Base-by-base conservation (phyloP, 2,797 vertebrate species). In the Loris lydekkerianus region DNA sequence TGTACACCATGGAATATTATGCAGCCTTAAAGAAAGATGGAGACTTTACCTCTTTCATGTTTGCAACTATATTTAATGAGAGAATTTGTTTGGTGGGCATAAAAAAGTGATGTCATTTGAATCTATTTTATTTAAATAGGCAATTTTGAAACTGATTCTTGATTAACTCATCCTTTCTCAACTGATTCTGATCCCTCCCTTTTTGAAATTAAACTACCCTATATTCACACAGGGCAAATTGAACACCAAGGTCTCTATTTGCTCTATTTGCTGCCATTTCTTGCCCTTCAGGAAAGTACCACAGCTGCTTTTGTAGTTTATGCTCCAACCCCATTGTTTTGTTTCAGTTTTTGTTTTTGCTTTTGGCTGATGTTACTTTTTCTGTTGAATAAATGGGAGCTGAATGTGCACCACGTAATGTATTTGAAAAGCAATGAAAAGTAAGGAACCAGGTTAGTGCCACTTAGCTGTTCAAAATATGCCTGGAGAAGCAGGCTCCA, bases 341-440 rank as follows among this genome's bases (percentile, higher is more conserved):
- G 25, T 43, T 56, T 61, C 40, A 40, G 34, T 20, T 82, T 82
- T 80, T 61, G 34, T 29, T 40, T 82, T 37, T 82, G 34, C 29
- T 40, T 82, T 82, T 61, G 34, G 58, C 58, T 40, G 78, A 61
- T 61, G 25, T 40, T 82, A 40, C 43, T 37, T 82, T 43, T 82
- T 56, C 34, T 61, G 10, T 20, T 81, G 34, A 61, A 29, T 81
- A 61, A 40, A 61, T 17, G 40, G 58, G 58, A 81, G 23, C 25
- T 1, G 25, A 61, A 29, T 15, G 58, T 61, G 78, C 25, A 81
- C 37, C 25, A 7, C 5, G 1, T 61, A 61, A 37, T 81, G 13
- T 13, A 82, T 46, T 65, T 70, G 60, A 56, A 88, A 94, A 94
- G 83, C 40, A 88, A 80, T 10, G 46, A 81, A 77, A 60, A 11